Evolutionary conservation across 2,888 invertebrate species (phyloP).

Genomic region (Apoderus coryli): DNA sequence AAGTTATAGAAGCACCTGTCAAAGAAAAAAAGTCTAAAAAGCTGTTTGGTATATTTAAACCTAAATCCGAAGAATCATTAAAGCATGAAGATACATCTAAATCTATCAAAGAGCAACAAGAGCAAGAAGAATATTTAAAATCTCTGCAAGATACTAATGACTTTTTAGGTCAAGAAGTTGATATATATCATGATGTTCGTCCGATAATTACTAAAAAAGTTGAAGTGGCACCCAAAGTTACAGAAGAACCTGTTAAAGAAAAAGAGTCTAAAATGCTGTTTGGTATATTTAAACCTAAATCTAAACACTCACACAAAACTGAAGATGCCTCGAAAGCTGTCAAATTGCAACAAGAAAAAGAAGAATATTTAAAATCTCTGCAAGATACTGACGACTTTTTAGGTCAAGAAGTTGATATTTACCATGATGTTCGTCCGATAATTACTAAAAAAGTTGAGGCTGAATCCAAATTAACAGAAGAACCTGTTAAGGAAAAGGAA

Average conservation of each 20-base stretch:
- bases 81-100: slow-evolving; percentile 9
- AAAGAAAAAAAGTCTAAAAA: slow-evolving; percentile 11
- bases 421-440: slow-evolving; percentile 17
- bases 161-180: slow-evolving; percentile 17
- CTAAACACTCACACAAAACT: slow-evolving; percentile 4
- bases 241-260: slow-evolving; percentile 8
- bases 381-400: slow-evolving; percentile 14
- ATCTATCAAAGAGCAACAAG: too few species aligned
- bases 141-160: too few species aligned
- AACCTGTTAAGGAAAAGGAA: slow-evolving; percentile 7
- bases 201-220: slow-evolving; percentile 14
- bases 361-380: too few species aligned
- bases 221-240: slow-evolving; percentile 4
- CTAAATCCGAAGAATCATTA: slow-evolving; percentile 1
- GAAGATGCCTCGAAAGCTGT: slow-evolving; percentile 1
- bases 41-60: slow-evolving; percentile 14
- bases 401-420: slow-evolving; percentile 16
- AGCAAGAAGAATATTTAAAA: too few species aligned
- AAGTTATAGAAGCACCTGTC: background rate
- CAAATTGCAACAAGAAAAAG: background rate
- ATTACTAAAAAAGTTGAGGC: slow-evolving; percentile 1
- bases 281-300: slow-evolving; percentile 16
- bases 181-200: slow-evolving; percentile 17
- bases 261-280: slow-evolving; percentile 15
- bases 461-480: slow-evolving; percentile 1